Percentiles rank a stretch among this genome's conserved stretches.
Evolutionary conservation across 2,113 vertebrate genomes (phyloP).

Genomic region (Conger conger): DNA sequence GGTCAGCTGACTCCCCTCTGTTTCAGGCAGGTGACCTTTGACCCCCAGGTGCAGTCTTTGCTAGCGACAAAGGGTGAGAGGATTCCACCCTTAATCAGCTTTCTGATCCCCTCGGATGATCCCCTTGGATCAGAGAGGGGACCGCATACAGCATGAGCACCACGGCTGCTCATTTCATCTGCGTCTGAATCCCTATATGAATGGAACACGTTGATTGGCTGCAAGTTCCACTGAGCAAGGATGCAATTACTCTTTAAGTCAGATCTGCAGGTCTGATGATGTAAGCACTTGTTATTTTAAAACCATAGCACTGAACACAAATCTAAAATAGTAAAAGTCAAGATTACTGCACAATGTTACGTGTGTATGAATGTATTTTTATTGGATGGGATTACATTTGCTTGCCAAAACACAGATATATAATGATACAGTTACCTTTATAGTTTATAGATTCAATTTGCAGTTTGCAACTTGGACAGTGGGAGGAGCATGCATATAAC

Average conservation of each 20-base stretch:
- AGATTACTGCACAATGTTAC: too few relatives aligned
- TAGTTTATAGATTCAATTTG: too few relatives aligned
- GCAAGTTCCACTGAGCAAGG: neutral
- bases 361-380: too few relatives aligned
- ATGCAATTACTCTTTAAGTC: neutral
- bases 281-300: neutral
- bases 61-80: conserved; percentile 31
- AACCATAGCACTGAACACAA: too few relatives aligned
- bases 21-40: conserved; percentile 33
- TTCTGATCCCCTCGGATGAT: conserved; percentile 26
- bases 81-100: conserved; percentile 42
- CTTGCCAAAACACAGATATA: too few relatives aligned
- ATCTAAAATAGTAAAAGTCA: too few relatives aligned
- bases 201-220: neutral
- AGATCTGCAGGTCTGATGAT: too few relatives aligned
- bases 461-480: too few relatives aligned
- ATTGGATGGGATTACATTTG: too few relatives aligned
- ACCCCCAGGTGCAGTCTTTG: conserved; percentile 30
- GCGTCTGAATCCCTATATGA: neutral
- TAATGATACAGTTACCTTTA: too few relatives aligned
- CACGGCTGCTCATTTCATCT: conserved; percentile 44
- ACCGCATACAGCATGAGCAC: conserved; percentile 26
- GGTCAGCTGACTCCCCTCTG: conserved; percentile 33
- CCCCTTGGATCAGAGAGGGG: conserved; percentile 22
- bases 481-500: too few relatives aligned